phyloP scores from a whole-genome alignment of 2,113 vertebrate species.

The Hiodon tergisus region DNA sequence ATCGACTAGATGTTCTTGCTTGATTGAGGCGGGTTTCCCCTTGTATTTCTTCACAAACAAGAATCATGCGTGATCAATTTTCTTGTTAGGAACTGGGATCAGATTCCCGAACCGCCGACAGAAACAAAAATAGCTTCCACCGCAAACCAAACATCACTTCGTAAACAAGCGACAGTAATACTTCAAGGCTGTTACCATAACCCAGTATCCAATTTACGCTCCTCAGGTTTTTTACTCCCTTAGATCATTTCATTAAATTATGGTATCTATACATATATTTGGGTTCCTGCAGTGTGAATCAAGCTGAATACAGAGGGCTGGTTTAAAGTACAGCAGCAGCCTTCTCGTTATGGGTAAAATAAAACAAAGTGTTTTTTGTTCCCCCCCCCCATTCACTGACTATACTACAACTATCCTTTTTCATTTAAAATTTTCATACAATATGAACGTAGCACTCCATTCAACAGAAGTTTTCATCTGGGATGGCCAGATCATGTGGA shows the following conservation, averaged over 20 bases:
- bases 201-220: slow-evolving; percentile 44
- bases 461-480: too few relatives aligned
- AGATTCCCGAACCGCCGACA: slow-evolving; percentile 25
- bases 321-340: slow-evolving; percentile 55
- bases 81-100: slow-evolving; percentile 24
- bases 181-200: slow-evolving; percentile 38
- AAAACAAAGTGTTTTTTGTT: slow-evolving; percentile 35
- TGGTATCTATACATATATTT: slow-evolving; percentile 54
- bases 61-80: slow-evolving; percentile 35
- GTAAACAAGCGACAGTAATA: slow-evolving; percentile 25
- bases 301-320: not conserved
- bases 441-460: too few relatives aligned
- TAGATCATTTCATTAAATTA: slow-evolving; percentile 54
- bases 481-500: too few relatives aligned
- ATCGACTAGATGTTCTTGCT: too few relatives aligned
- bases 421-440: too few relatives aligned
- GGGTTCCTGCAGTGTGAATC: slow-evolving; percentile 18
- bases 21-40: too few relatives aligned
- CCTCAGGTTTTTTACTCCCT: slow-evolving; percentile 38
- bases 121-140: slow-evolving; percentile 38
- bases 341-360: slow-evolving; percentile 46
- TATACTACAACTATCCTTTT: slow-evolving; percentile 19
- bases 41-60: too few relatives aligned
- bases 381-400: slow-evolving; percentile 45
- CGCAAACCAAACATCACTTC: slow-evolving; percentile 36